Conservation (phyloP, 2,797 vertebrate species). For the Choloepus didactylus region DNA sequence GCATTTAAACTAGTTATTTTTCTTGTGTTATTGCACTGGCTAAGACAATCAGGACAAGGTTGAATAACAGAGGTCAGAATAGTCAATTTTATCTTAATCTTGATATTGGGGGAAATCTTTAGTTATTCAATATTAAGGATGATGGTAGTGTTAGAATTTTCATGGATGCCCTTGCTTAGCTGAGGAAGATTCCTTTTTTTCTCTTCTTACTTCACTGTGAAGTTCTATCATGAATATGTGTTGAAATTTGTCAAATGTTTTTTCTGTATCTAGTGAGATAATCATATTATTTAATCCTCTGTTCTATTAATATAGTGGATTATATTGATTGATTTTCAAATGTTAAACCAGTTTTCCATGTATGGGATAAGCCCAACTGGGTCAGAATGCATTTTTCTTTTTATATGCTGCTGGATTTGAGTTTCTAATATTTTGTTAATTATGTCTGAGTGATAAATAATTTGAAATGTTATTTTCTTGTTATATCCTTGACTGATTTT, state of each 20-base stretch:
- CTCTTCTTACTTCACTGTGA: not conserved
- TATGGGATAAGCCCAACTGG: not conserved
- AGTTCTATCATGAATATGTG: not conserved
- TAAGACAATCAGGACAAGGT: not conserved
- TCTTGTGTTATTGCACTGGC: not conserved
- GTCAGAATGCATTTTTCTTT: not conserved
- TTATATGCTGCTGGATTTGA: not conserved
- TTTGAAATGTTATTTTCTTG: slow-evolving; percentile 15
- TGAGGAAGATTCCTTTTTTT: not conserved
- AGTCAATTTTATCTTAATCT: not conserved
- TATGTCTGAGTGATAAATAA: not conserved
- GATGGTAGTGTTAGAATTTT: not conserved
- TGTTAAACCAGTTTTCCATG: not conserved
- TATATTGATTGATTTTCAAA: not conserved
- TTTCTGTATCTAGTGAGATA: not conserved
- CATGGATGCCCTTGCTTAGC: not conserved
- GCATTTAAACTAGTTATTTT: not conserved
- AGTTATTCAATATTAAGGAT: not conserved
- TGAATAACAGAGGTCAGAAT: not conserved
- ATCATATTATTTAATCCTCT: not conserved
- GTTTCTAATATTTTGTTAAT: not conserved
- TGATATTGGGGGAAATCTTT: not conserved
- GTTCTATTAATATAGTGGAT: not conserved
- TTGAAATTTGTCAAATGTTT: slow-evolving; percentile 30
- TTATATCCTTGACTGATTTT: slow-evolving; percentile 2